phyloP scores from a whole-genome alignment of 2,888 invertebrate genomes.

The Acanthosepion pharaonis region DNA sequence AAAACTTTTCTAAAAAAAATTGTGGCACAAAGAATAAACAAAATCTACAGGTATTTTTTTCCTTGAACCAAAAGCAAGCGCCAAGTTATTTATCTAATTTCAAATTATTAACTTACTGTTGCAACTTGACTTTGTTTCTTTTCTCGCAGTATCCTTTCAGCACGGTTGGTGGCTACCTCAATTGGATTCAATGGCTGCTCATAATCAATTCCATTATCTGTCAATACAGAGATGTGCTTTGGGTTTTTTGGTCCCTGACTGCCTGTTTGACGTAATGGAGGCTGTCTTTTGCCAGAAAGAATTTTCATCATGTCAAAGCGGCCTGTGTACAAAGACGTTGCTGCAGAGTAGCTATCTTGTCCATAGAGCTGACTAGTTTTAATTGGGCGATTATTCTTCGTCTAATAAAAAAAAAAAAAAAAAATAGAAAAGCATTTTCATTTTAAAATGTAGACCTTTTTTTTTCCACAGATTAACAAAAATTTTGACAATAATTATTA shows the following conservation, averaged over 20 bases:
- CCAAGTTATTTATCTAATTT: background rate
- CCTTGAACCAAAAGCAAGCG: too few relatives aligned
- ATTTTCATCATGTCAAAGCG: slow-evolving; percentile 86
- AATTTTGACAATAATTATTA: background rate
- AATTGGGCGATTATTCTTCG: slow-evolving; percentile 82
- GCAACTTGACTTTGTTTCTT: slow-evolving; percentile 64
- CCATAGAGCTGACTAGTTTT: slow-evolving; percentile 84
- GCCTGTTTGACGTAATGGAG: slow-evolving; percentile 85
- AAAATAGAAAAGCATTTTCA: background rate
- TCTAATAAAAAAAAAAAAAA: slow-evolving; percentile 67
- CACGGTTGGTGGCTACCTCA: slow-evolving; percentile 77
- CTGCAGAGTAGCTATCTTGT: slow-evolving; percentile 85
- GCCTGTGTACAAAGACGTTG: slow-evolving; percentile 81
- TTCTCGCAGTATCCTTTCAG: slow-evolving; percentile 87
- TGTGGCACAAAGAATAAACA: too few relatives aligned
- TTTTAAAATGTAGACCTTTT: background rate
- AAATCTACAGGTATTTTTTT: too few relatives aligned
- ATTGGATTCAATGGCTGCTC: slow-evolving; percentile 88
- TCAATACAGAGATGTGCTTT: slow-evolving; percentile 87
- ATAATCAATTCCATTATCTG: slow-evolving; percentile 87
- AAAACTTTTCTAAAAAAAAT: too few relatives aligned
- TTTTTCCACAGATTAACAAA: background rate
- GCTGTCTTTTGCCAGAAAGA: slow-evolving; percentile 78
- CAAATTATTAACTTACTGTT: slow-evolving; percentile 53
- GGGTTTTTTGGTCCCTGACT: slow-evolving; percentile 84